Evolutionary conservation across 2,888 invertebrate genomes (phyloP).

Genomic region (Drosophila siamana): DNA sequence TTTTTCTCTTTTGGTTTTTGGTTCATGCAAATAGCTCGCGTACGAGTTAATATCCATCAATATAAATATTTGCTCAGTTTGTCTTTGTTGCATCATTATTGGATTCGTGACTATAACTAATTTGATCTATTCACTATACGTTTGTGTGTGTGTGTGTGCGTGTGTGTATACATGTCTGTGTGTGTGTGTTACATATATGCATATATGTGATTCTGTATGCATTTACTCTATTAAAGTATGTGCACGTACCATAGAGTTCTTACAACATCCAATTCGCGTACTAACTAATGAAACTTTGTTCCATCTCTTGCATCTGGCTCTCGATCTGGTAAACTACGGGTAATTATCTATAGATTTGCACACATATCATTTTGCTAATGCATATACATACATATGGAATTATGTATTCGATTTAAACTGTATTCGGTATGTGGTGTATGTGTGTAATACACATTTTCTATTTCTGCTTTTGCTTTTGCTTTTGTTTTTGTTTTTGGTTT

Average conservation of each 20-base stretch:
- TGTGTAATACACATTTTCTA: not conserved
- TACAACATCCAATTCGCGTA: slow-evolving; percentile 25
- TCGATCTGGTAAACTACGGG: slow-evolving; percentile 5
- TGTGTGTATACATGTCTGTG: slow-evolving; percentile 11
- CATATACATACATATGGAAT: not conserved
- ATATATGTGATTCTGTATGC: slow-evolving; percentile 2
- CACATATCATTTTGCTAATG: slow-evolving; percentile 7
- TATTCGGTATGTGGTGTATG: not conserved
- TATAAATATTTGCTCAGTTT: slow-evolving; percentile 20
- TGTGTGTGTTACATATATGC: slow-evolving; percentile 2
- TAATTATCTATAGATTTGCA: slow-evolving; percentile 22
- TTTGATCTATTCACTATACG: slow-evolving; percentile 37
- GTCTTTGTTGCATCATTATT: slow-evolving; percentile 7
- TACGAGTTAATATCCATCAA: slow-evolving; percentile 17
- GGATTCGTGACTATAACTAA: slow-evolving; percentile 30
- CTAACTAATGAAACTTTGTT: slow-evolving; percentile 58
- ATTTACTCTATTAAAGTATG: slow-evolving; percentile 1
- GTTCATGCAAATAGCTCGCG: slow-evolving; percentile 24
- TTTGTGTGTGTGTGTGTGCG: slow-evolving; percentile 12
- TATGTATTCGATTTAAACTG: not conserved
- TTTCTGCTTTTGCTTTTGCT: too few relatives aligned
- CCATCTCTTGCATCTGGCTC: slow-evolving; percentile 24
- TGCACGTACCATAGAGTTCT: too few relatives aligned
- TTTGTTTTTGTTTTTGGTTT: too few relatives aligned
- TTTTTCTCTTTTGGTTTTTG: slow-evolving; percentile 5